Evolutionary conservation across 2,888 invertebrate genomes (phyloP).

Genomic region (Oligia fasciuncula): DNA sequence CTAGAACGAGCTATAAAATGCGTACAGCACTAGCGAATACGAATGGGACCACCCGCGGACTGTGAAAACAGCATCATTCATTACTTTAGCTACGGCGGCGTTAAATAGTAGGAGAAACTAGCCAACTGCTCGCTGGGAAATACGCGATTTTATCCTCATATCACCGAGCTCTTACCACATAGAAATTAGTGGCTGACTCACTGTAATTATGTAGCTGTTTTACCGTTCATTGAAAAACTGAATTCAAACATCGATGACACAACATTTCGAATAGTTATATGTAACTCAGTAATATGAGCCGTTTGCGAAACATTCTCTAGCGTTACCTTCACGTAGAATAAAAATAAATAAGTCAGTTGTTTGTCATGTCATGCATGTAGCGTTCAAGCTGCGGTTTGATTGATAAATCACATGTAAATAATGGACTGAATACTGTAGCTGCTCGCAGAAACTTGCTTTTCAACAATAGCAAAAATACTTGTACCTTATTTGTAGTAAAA

Average conservation of each 20-base stretch:
- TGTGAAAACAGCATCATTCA: slow-evolving; percentile 37
- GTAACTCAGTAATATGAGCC: slow-evolving; percentile 23
- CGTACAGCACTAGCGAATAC: slow-evolving; percentile 53
- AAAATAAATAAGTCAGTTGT: slow-evolving; percentile 24
- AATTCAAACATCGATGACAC: slow-evolving; percentile 18
- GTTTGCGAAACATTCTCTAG: slow-evolving; percentile 32
- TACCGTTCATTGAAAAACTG: slow-evolving; percentile 10
- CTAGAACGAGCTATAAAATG: slow-evolving; percentile 61
- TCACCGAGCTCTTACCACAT: not conserved
- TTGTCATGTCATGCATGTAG: slow-evolving; percentile 17
- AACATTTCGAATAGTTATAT: slow-evolving; percentile 13
- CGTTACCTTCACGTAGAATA: slow-evolving; percentile 14
- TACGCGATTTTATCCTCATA: slow-evolving; percentile 60
- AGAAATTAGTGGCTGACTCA: slow-evolving; percentile 27
- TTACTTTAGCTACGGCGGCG: not conserved
- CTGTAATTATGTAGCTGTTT: slow-evolving; percentile 21
- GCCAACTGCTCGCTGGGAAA: slow-evolving; percentile 54
- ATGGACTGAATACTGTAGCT: slow-evolving; percentile 12
- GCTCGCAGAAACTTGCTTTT: not conserved
- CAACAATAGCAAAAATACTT: slow-evolving; percentile 4
- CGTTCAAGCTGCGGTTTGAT: slow-evolving; percentile 9
- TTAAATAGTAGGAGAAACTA: slow-evolving; percentile 16
- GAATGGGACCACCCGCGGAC: slow-evolving; percentile 65
- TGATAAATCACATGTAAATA: slow-evolving; percentile 23
- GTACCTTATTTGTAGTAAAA: slow-evolving; percentile 22